phyloP scores from a whole-genome alignment of 1,140 invertebrate species.

The Limonius californicus region DNA sequence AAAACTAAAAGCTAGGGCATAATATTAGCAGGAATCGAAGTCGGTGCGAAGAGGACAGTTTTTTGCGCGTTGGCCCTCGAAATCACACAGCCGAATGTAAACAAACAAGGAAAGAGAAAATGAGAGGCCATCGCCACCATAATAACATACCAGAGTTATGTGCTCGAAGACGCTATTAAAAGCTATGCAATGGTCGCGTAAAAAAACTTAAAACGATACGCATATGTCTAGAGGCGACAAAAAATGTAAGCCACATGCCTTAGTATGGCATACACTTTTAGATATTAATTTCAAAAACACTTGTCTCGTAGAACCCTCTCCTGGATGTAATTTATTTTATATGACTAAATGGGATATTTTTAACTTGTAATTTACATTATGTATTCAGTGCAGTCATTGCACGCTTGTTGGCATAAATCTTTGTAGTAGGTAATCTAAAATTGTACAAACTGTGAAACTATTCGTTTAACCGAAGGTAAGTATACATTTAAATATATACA shows the following conservation, averaged over 20 bases:
- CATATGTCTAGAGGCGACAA: constrained; percentile 36
- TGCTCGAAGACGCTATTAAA: constrained; percentile 3
- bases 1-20: constrained; percentile 6
- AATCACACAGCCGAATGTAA: neutral
- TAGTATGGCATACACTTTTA: constrained; percentile 19
- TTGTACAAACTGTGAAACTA: too few species aligned
- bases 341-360: too few species aligned
- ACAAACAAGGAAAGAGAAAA: neutral
- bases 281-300: constrained; percentile 39
- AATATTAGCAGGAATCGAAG: neutral
- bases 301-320: constrained; percentile 24
- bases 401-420: too few species aligned
- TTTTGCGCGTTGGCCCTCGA: neutral
- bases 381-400: too few species aligned
- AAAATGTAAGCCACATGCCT: constrained; percentile 36
- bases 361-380: too few species aligned
- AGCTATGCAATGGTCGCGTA: constrained; percentile 30
- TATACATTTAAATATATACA: too few species aligned
- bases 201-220: constrained; percentile 36
- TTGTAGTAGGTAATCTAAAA: too few species aligned
- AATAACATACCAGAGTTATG: neutral
- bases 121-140: neutral
- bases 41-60: neutral
- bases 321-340: constrained; percentile 17
- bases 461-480: too few species aligned